Evolutionary conservation across 2,113 vertebrate genomes (phyloP).

Genomic region (Rhinoptilus africanus): DNA sequence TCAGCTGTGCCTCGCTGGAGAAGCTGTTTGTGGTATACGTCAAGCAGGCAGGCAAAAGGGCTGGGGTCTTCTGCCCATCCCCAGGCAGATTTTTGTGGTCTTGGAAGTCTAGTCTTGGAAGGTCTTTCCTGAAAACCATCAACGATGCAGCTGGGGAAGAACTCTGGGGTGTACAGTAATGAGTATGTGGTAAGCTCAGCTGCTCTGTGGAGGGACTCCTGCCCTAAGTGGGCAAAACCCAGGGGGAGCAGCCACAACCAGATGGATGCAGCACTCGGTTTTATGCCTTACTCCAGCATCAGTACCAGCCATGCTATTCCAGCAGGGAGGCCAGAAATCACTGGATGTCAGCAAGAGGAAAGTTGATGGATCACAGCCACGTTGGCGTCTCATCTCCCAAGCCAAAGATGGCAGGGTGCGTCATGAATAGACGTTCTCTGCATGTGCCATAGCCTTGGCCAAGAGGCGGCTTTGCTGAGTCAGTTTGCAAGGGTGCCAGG

Average conservation of each 20-base stretch:
- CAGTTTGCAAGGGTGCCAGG: not conserved
- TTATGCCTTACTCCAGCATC: not conserved
- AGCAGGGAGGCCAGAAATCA: not conserved
- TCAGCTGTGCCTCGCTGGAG: rapidly evolving
- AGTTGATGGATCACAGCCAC: not conserved
- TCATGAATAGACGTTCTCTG: not conserved
- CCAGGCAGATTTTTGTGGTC: not conserved
- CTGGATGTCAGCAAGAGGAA: not conserved
- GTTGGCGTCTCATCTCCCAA: rapidly evolving
- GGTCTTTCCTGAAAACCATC: not conserved
- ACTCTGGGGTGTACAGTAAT: not conserved
- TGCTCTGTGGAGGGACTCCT: rapidly evolving
- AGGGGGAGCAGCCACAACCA: not conserved
- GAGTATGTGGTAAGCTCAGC: not conserved
- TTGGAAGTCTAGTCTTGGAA: not conserved
- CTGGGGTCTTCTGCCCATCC: not conserved
- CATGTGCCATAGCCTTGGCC: not conserved
- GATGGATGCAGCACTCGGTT: not conserved
- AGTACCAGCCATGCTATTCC: rapidly evolving
- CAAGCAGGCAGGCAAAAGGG: not conserved
- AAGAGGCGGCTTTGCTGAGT: not conserved
- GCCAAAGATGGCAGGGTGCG: not conserved
- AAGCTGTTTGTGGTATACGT: not conserved
- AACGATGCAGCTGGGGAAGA: not conserved
- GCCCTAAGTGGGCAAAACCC: not conserved